A percentile compares a stretch with the other conserved stretches of the same genome.
Evolutionary conservation across 30 jellyfish, hydroid and myxozoan genomes (phyloP).

Genomic region (Pseudorhiza aurosa): DNA sequence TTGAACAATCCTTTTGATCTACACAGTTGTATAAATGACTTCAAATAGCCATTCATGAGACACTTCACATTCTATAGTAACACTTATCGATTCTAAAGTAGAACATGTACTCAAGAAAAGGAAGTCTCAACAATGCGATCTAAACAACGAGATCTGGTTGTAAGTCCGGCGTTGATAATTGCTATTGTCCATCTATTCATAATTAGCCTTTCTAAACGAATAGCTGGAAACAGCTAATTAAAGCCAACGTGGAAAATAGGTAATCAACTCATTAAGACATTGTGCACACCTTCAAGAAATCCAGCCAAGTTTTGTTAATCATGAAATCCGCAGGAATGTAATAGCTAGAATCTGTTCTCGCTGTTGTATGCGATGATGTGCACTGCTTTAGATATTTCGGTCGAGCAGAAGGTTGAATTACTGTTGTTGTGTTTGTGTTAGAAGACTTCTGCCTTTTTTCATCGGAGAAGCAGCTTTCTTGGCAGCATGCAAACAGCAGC

Average conservation of each 20-base stretch:
- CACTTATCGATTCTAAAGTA: too few relatives aligned
- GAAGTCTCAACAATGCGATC: too few relatives aligned
- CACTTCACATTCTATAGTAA: too few relatives aligned
- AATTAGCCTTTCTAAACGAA: too few relatives aligned
- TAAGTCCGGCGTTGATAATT: not conserved
- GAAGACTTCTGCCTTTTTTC: conserved; percentile 56
- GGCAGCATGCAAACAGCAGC: conserved; percentile 94
- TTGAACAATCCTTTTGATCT: too few relatives aligned
- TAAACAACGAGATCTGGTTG: not conserved
- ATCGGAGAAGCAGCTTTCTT: conserved; percentile 71
- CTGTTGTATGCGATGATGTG: not conserved
- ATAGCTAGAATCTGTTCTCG: conserved; percentile 36
- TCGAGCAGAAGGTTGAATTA: conserved; percentile 12
- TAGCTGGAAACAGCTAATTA: too few relatives aligned
- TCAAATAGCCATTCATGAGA: too few relatives aligned
- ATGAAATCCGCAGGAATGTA: conserved; percentile 92
- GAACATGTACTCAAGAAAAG: too few relatives aligned
- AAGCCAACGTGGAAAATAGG: not conserved
- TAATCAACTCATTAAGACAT: not conserved
- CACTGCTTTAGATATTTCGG: conserved; percentile 31
- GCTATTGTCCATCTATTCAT: too few relatives aligned
- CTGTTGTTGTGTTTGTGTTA: conserved; percentile 12
- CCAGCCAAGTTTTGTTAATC: conserved; percentile 95
- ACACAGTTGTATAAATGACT: too few relatives aligned
- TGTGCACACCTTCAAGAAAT: conserved; percentile 85